phyloP scores from a whole-genome alignment of 2,113 vertebrate genomes.

The Colaptes auratus region DNA sequence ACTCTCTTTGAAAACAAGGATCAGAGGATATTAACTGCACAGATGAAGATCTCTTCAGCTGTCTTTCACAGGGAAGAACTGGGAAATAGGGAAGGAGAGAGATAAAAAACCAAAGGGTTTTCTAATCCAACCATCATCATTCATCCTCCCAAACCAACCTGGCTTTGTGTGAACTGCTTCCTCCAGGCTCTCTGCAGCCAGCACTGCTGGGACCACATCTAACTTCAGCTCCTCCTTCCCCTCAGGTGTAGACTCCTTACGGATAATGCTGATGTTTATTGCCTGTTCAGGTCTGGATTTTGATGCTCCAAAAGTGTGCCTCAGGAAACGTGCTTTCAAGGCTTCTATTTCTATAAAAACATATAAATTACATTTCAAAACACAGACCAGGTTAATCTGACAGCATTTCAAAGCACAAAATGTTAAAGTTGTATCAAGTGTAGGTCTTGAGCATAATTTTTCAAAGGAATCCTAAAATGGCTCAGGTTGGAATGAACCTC shows the following conservation, averaged over 20 bases:
- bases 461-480: not conserved
- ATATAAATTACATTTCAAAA: not conserved
- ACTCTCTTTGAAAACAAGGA: not conserved
- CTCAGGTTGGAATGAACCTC: no score
- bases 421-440: not conserved
- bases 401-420: not conserved
- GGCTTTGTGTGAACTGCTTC: slow-evolving; percentile 78
- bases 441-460: not conserved
- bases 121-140: not conserved
- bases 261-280: slow-evolving; percentile 83
- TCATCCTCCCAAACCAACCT: slow-evolving; percentile 72
- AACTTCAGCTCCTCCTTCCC: slow-evolving; percentile 86
- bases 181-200: slow-evolving; percentile 81
- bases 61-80: not conserved
- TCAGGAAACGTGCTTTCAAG: slow-evolving; percentile 90
- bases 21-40: not conserved
- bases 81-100: not conserved
- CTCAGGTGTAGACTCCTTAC: slow-evolving; percentile 83
- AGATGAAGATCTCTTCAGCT: not conserved
- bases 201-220: slow-evolving; percentile 81
- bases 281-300: slow-evolving; percentile 74
- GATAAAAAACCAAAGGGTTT: not conserved
- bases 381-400: not conserved
- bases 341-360: slow-evolving; percentile 86
- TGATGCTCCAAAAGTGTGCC: slow-evolving; percentile 75